Evolutionary conservation across 30 jellyfish, hydroid and myxozoan species (phyloP).

Genomic region (Aurelia coerulea): DNA sequence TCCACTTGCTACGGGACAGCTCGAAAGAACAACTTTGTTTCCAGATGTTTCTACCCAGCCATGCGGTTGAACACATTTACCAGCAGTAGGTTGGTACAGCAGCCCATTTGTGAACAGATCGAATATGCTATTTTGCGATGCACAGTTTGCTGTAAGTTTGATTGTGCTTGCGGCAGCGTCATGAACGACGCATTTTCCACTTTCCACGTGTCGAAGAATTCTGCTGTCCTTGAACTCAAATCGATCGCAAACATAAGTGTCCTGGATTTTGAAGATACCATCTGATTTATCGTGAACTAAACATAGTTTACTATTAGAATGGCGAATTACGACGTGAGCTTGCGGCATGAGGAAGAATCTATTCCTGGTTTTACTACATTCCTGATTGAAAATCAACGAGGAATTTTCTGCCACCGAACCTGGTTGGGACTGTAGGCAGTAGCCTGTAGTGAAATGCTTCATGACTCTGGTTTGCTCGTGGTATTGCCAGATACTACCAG

Average conservation of each 20-base stretch:
- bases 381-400: conserved; percentile 4
- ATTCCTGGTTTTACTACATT: not conserved
- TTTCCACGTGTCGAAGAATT: conserved; percentile 22
- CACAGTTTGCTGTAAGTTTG: conserved; percentile 36
- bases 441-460: conserved; percentile 33
- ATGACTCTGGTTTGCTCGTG: conserved; percentile 9
- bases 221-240: conserved; percentile 19
- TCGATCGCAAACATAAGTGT: conserved; percentile 42
- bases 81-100: no score
- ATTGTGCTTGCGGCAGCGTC: not conserved
- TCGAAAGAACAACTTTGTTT: no score
- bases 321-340: conserved; percentile 29
- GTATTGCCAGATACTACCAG: conserved; percentile 52
- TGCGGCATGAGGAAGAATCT: conserved; percentile 29
- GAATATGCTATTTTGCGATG: conserved; percentile 15
- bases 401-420: not conserved
- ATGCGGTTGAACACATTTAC: no score
- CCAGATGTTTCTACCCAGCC: no score
- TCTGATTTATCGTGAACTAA: conserved; percentile 10
- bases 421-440: conserved; percentile 30
- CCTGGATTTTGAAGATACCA: conserved; percentile 2
- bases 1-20: no score
- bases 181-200: conserved; percentile 31
- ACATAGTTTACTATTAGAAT: conserved; percentile 25
- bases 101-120: not conserved